Conservation (phyloP, 2,113 vertebrate genomes). For the Gracilinanus agilis region DNA sequence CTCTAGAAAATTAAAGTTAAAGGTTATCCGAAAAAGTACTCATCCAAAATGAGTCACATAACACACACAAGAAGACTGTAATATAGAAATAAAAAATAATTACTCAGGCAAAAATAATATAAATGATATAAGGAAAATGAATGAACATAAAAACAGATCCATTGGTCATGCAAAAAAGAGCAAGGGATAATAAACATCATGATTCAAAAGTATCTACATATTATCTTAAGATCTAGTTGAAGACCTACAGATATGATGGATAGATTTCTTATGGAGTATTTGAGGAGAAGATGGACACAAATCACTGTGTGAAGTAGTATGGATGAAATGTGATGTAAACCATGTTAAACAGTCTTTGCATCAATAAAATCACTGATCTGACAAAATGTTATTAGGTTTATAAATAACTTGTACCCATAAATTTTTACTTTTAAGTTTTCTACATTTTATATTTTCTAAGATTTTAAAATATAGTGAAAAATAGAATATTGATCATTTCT, state of each 20-base stretch:
- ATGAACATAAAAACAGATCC: not conserved
- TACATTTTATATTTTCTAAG: too few species aligned
- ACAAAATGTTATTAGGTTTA: not conserved
- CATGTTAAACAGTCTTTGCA: not conserved
- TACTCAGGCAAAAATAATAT: not conserved
- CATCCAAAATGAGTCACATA: not conserved
- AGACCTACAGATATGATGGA: not conserved
- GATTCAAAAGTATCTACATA: not conserved
- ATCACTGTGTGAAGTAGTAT: not conserved
- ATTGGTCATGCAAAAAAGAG: not conserved
- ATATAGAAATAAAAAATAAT: not conserved
- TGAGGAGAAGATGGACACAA: not conserved
- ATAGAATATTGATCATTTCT: too few species aligned
- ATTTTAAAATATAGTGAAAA: too few species aligned
- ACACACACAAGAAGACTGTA: not conserved
- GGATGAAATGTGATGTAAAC: not conserved
- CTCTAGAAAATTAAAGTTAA: not conserved
- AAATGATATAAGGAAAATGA: not conserved
- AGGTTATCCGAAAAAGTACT: not conserved
- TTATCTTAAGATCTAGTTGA: not conserved
- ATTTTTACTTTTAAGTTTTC: not conserved
- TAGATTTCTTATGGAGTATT: not conserved
- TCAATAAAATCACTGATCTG: not conserved
- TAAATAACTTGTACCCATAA: not conserved
- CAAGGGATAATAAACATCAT: not conserved